phyloP scores from a whole-genome alignment of 2,797 vertebrate species.

The Syngnathus rostellatus region DNA sequence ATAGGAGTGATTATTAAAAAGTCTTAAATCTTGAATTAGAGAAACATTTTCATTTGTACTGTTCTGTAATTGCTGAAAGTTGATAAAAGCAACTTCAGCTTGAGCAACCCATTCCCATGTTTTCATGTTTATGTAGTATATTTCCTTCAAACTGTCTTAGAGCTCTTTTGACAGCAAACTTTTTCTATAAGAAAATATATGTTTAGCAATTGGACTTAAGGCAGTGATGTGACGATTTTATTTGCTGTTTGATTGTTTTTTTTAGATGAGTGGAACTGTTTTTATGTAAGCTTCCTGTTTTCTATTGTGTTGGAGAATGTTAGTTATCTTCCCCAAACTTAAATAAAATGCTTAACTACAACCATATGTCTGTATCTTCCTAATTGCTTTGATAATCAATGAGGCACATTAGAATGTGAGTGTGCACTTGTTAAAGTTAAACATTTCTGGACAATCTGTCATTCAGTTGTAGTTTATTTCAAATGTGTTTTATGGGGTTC shows the following conservation, averaged over 20 bases:
- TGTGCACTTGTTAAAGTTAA: neutral
- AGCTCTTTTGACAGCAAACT: conserved; percentile 43
- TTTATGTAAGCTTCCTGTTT: conserved; percentile 2
- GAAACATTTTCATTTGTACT: conserved; percentile 12
- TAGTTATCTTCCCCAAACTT: neutral
- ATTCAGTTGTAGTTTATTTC: neutral
- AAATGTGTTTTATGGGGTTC: neutral
- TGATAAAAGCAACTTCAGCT: conserved; percentile 30
- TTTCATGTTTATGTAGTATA: conserved; percentile 9
- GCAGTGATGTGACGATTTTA: conserved; percentile 16
- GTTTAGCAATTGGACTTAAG: conserved; percentile 16
- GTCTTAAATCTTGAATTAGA: conserved; percentile 9
- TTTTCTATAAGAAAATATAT: conserved; percentile 41
- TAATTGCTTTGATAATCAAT: neutral
- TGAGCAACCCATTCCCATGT: conserved; percentile 11
- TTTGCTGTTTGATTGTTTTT: conserved; percentile 11
- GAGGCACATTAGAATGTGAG: neutral
- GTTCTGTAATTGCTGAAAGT: conserved; percentile 19
- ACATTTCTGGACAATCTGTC: neutral
- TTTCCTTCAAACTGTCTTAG: conserved; percentile 48
- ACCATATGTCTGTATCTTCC: neutral
- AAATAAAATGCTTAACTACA: neutral
- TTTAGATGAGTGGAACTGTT: neutral
- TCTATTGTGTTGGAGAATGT: conserved; percentile 3
- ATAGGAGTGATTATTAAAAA: neutral